Evolutionary conservation across 1,140 invertebrate species (phyloP).

Genomic region (Oryctes rhinoceros): DNA sequence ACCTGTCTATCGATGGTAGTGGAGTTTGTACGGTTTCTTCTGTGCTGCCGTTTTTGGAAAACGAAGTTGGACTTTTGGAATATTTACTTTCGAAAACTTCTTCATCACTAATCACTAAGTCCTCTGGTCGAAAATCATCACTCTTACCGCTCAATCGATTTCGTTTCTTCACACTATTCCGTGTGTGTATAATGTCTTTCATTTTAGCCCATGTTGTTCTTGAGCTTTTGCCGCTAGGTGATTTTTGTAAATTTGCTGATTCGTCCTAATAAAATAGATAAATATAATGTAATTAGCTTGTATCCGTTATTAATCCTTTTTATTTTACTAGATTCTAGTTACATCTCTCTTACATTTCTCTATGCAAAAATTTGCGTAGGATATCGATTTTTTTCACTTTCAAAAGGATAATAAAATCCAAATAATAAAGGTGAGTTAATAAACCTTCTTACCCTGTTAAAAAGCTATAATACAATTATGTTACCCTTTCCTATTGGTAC

Average conservation of each 20-base stretch:
- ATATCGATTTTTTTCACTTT: too few relatives aligned
- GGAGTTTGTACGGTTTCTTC: conserved; percentile 48
- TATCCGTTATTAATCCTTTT: too few relatives aligned
- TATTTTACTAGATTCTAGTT: too few relatives aligned
- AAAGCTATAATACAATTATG: too few relatives aligned
- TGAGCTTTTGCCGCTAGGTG: conserved; percentile 36
- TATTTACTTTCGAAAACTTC: conserved; percentile 65
- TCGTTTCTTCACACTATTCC: conserved; percentile 72
- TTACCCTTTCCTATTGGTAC: too few relatives aligned
- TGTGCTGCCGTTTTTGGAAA: conserved; percentile 25
- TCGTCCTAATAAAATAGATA: conserved; percentile 34
- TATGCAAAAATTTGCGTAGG: too few relatives aligned
- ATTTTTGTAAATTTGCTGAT: conserved; percentile 32
- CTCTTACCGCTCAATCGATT: conserved; percentile 57
- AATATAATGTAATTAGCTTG: too few relatives aligned
- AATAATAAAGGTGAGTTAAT: too few relatives aligned
- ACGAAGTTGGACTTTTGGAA: conserved; percentile 48
- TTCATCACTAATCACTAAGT: conserved; percentile 59
- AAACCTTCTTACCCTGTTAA: too few relatives aligned
- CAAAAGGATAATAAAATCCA: too few relatives aligned
- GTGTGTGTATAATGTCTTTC: conserved; percentile 75
- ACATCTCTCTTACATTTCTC: too few relatives aligned
- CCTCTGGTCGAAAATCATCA: conserved; percentile 56
- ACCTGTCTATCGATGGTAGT: conserved; percentile 51
- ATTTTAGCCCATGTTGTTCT: conserved; percentile 76